Evolutionary conservation across 2,797 vertebrate genomes (phyloP).

Genomic region (Chaunax sp.): DNA sequence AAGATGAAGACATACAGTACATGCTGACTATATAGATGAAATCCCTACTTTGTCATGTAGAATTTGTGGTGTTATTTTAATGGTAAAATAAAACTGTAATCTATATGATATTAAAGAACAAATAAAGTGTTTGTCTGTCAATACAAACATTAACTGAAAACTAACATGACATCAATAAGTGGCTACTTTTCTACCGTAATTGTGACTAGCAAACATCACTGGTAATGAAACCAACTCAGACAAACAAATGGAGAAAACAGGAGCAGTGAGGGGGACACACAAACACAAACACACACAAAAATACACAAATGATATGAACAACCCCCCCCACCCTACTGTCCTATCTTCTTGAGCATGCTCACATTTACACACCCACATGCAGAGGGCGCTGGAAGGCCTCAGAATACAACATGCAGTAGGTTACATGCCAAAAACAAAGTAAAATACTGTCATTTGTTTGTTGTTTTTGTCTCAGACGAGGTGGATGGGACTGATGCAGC

Average conservation of each 20-base stretch:
- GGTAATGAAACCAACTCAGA: slow-evolving; percentile 29
- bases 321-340: not conserved
- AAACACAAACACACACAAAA: slow-evolving; percentile 1
- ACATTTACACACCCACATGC: slow-evolving; percentile 5
- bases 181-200: slow-evolving; percentile 20
- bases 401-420: not conserved
- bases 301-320: slow-evolving; percentile 13
- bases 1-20: too few relatives aligned
- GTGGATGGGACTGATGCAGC: slow-evolving; percentile 63
- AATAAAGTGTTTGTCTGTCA: not conserved
- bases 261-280: not conserved
- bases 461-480: slow-evolving; percentile 73
- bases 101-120: not conserved
- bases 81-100: not conserved
- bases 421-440: not conserved
- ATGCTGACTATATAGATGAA: too few relatives aligned
- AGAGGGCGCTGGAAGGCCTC: slow-evolving; percentile 35
- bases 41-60: too few relatives aligned
- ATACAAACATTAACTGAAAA: not conserved
- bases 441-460: slow-evolving; percentile 31
- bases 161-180: not conserved
- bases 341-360: not conserved
- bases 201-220: slow-evolving; percentile 38
- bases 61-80: too few relatives aligned
- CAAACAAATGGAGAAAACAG: slow-evolving; percentile 8